A percentile compares a stretch with the other conserved stretches of the same genome.
These are phyloP conservation scores for Xylocopa sonorina DNA, from an alignment of 1,140 invertebrate species.

Conservation along the genomic window DNA sequence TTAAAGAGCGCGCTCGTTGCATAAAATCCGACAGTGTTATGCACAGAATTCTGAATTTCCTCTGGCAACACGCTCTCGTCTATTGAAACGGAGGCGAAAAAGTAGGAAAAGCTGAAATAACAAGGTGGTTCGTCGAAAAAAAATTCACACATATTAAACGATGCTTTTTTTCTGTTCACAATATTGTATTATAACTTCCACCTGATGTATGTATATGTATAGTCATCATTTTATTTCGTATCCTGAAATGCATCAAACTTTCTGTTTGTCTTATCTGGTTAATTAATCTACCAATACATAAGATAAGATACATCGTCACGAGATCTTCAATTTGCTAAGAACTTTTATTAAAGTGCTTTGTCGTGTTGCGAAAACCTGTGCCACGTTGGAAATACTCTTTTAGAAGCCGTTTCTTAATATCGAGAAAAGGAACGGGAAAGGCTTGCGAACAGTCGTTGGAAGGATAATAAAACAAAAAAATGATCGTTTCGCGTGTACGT, in stretches of 20 bases:
- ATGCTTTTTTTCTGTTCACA: not conserved
- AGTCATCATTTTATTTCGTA: slow-evolving; percentile 57
- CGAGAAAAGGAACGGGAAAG: not conserved
- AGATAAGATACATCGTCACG: slow-evolving; percentile 54
- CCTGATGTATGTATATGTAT: not conserved
- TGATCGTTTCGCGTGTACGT: slow-evolving; percentile 4
- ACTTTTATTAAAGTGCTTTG: slow-evolving; percentile 58
- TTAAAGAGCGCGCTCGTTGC: slow-evolving; percentile 8
- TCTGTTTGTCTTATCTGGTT: slow-evolving; percentile 63
- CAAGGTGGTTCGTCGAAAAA: not conserved
- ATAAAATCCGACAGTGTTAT: not conserved
- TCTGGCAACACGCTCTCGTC: not conserved
- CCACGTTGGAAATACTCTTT: slow-evolving; percentile 4
- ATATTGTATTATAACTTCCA: not conserved
- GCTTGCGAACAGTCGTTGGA: not conserved
- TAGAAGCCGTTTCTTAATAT: not conserved
- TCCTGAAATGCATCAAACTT: slow-evolving; percentile 51
- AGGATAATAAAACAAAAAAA: slow-evolving; percentile 4
- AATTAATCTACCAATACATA: slow-evolving; percentile 57
- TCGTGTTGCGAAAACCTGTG: slow-evolving; percentile 8
- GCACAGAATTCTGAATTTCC: not conserved
- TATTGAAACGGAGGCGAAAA: not conserved
- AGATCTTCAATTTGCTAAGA: slow-evolving; percentile 54
- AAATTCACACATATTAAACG: not conserved
- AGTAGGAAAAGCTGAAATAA: not conserved